phyloP scores from a whole-genome alignment of 1,140 invertebrate genomes.

The Helicoverpa zea region DNA sequence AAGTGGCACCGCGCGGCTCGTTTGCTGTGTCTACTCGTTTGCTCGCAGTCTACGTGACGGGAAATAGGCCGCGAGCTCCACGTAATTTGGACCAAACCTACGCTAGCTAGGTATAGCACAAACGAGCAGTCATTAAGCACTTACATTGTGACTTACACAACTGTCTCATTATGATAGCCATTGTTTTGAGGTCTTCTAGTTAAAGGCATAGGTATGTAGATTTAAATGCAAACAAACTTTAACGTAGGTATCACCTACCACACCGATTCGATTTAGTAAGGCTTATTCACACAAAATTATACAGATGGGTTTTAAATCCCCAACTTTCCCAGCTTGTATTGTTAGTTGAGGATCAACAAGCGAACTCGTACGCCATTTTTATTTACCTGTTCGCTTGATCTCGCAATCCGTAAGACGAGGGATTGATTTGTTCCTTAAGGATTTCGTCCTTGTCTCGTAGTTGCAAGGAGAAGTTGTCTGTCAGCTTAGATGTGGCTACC shows the following conservation, averaged over 20 bases:
- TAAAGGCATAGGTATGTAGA: no score
- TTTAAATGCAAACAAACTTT: not conserved
- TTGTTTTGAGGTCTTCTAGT: no score
- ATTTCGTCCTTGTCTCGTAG: constrained; percentile 64
- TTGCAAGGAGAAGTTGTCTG: constrained; percentile 68
- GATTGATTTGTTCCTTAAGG: constrained; percentile 72
- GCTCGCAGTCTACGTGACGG: constrained; percentile 57
- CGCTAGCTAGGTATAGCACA: constrained; percentile 24
- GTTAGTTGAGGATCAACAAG: constrained; percentile 68
- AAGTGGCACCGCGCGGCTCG: constrained; percentile 11
- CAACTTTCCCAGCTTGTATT: constrained; percentile 58
- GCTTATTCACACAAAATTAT: constrained; percentile 38
- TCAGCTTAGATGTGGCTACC: constrained; percentile 73
- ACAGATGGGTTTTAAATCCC: constrained; percentile 53
- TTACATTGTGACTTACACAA: not conserved
- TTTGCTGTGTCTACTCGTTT: constrained; percentile 54
- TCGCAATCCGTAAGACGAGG: constrained; percentile 62
- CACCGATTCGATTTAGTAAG: not conserved
- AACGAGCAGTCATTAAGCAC: constrained; percentile 38
- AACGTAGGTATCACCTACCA: no score
- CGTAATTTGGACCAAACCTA: constrained; percentile 39
- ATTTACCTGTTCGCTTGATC: constrained; percentile 67
- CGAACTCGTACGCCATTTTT: constrained; percentile 59
- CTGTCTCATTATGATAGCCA: not conserved
- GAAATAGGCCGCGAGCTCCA: constrained; percentile 52